phyloP scores from a whole-genome alignment of 2,113 vertebrate genomes.

The Pomatostomus ruficeps region DNA sequence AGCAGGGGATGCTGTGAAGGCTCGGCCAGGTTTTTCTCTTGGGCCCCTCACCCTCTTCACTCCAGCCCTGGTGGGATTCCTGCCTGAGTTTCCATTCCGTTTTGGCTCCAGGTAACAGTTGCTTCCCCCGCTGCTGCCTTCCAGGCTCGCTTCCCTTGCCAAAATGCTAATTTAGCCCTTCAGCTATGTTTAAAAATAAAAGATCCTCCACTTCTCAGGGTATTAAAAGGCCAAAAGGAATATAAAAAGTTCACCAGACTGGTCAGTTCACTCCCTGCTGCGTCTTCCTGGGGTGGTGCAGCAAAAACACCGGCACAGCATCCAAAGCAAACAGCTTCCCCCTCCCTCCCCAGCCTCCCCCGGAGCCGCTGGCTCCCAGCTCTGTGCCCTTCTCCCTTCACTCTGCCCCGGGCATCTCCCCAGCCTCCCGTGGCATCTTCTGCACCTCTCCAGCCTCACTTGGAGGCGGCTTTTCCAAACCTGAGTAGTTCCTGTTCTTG shows the following conservation, averaged over 20 bases:
- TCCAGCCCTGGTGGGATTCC: neutral
- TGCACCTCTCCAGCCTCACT: neutral
- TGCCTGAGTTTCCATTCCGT: neutral
- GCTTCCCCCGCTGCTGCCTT: slow-evolving; percentile 34
- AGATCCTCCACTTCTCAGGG: slow-evolving; percentile 33
- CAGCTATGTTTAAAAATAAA: slow-evolving; percentile 58
- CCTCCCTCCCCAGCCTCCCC: neutral
- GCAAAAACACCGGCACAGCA: slow-evolving; percentile 31
- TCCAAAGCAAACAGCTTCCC: slow-evolving; percentile 59
- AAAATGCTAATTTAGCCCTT: slow-evolving; percentile 60
- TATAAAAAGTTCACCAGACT: slow-evolving; percentile 62
- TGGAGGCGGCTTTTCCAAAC: neutral
- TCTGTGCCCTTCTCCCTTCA: neutral
- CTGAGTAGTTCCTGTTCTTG: neutral
- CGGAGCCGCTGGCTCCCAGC: neutral
- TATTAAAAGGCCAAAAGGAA: slow-evolving; percentile 62
- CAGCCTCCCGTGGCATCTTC: neutral
- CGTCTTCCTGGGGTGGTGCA: slow-evolving; percentile 47
- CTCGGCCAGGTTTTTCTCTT: neutral
- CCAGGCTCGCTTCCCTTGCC: neutral
- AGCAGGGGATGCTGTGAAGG: neutral
- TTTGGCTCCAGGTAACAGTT: slow-evolving; percentile 32
- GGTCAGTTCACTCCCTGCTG: slow-evolving; percentile 55
- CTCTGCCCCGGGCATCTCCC: neutral
- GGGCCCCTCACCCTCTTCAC: neutral